Percentiles rank a stretch among this genome's conserved stretches.
phyloP scores from a whole-genome alignment of 2,113 vertebrate species.

The Lophochroa leadbeateri region DNA sequence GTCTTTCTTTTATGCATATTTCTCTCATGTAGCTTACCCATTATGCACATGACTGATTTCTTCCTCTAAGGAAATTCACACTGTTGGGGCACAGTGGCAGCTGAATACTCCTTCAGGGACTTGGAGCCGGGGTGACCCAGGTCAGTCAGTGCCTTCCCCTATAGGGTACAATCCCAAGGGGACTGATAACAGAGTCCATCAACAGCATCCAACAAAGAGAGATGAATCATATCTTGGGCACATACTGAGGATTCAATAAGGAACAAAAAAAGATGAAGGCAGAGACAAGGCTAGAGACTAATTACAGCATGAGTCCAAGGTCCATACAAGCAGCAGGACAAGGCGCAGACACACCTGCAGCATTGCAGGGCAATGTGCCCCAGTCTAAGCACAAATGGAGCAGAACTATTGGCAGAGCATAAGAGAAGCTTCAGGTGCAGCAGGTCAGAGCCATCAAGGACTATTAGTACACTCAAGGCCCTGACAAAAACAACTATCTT shows the following conservation, averaged over 20 bases:
- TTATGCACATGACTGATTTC: not conserved
- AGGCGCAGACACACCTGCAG: too few species aligned
- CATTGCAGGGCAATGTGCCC: not conserved
- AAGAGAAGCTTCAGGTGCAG: not conserved
- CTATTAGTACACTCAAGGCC: not conserved
- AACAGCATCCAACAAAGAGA: not conserved
- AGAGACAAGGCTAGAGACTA: not conserved
- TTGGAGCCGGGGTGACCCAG: not conserved
- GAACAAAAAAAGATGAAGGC: not conserved
- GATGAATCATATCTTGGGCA: not conserved
- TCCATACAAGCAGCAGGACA: not conserved
- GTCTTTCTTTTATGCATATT: not conserved
- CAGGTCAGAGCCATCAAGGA: not conserved
- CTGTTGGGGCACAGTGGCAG: not conserved
- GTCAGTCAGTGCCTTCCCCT: not conserved
- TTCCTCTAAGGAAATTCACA: not conserved
- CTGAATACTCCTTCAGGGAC: not conserved
- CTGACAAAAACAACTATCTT: not conserved
- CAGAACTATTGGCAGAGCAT: not conserved
- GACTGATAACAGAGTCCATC: not conserved
- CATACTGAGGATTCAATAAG: not conserved
- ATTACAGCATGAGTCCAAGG: not conserved
- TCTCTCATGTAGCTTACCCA: accelerated
- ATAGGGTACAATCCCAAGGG: not conserved
- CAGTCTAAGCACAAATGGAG: not conserved